phyloP scores from a whole-genome alignment of 2,888 invertebrate species.

The Sinhomidia bicolor region DNA sequence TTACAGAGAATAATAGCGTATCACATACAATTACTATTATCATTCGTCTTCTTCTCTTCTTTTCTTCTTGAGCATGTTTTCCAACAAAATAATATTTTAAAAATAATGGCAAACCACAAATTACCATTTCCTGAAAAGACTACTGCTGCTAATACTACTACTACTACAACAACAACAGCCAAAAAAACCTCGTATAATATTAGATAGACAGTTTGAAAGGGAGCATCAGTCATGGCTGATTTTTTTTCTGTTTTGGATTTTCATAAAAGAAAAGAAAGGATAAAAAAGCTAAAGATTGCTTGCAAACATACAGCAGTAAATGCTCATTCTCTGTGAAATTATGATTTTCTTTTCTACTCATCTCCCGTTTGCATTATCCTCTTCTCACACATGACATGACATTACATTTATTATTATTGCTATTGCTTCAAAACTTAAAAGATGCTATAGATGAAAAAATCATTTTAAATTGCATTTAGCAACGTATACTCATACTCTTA shows the following conservation, averaged over 20 bases:
- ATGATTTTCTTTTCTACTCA: not conserved
- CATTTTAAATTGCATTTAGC: not conserved
- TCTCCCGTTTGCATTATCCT: not conserved
- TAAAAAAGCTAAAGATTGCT: not conserved
- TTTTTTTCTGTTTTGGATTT: conserved; percentile 32
- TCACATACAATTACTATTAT: not conserved
- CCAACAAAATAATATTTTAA: not conserved
- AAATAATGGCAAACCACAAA: conserved; percentile 53
- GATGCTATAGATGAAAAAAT: not conserved
- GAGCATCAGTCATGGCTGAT: conserved; percentile 18
- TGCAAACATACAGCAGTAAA: not conserved
- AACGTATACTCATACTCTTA: not conserved
- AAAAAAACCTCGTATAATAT: not conserved
- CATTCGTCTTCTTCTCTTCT: conserved; percentile 20
- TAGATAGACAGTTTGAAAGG: not conserved
- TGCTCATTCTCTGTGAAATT: conserved; percentile 27
- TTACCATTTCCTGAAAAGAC: conserved; percentile 61
- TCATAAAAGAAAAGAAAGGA: not conserved
- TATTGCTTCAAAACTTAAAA: not conserved
- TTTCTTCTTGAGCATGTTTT: not conserved
- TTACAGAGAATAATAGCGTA: conserved; percentile 15
- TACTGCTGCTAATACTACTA: not conserved
- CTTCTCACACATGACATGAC: not conserved
- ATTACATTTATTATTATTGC: not conserved
- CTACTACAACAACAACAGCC: too few species aligned